These are phyloP conservation scores for Rhagonycha fulva DNA, from an alignment of 2,888 invertebrate species.

Conservation along the genomic window DNA sequence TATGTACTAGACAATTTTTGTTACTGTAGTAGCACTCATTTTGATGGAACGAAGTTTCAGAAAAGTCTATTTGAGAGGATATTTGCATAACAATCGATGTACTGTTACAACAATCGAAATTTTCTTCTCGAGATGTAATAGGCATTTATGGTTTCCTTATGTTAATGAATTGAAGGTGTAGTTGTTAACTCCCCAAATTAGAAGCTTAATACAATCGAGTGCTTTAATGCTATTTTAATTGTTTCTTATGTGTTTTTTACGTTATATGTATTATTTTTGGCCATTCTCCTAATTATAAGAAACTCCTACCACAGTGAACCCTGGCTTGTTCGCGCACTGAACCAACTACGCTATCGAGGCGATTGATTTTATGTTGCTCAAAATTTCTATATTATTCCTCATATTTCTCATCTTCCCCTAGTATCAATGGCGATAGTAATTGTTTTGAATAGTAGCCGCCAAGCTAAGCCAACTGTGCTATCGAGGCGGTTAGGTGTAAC, in stretches of 20 bases:
- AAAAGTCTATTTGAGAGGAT: background rate
- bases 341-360: too few relatives aligned
- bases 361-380: too few relatives aligned
- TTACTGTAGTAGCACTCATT: background rate
- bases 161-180: background rate
- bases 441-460: too few relatives aligned
- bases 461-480: too few relatives aligned
- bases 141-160: background rate
- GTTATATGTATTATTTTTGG: too few relatives aligned
- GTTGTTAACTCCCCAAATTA: background rate
- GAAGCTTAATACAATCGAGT: background rate
- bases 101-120: background rate
- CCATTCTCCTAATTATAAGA: too few relatives aligned
- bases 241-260: background rate
- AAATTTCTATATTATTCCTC: too few relatives aligned
- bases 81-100: background rate
- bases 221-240: background rate
- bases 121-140: background rate
- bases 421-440: too few relatives aligned
- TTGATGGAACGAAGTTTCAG: background rate
- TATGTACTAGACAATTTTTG: background rate
- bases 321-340: too few relatives aligned
- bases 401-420: too few relatives aligned
- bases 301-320: too few relatives aligned
- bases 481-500: too few relatives aligned